Percentiles rank a stretch among this genome's conserved stretches.
Conservation (phyloP, 2,113 vertebrate species). For the Dolichallabes microphthalmus region DNA sequence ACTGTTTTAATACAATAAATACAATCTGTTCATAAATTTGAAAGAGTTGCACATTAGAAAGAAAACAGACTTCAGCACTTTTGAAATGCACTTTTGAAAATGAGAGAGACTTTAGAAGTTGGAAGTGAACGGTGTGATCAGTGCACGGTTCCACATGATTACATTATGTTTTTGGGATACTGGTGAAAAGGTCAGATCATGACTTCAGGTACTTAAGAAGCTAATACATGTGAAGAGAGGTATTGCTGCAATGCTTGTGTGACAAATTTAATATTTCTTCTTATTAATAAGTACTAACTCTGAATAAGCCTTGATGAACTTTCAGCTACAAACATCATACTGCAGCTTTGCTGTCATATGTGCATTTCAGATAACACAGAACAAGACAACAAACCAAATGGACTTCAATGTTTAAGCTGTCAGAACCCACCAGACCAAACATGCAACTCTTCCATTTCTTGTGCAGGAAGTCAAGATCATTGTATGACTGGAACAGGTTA, state of each 20-base stretch:
- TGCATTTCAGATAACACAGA: background rate
- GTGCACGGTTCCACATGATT: background rate
- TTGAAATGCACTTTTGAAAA: background rate
- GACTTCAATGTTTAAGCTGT: slow-evolving; percentile 18
- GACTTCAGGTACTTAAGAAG: too few species aligned
- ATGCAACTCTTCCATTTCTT: slow-evolving; percentile 3
- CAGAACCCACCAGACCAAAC: background rate
- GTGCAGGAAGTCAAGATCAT: slow-evolving; percentile 22
- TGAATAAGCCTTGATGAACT: background rate
- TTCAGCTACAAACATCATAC: background rate
- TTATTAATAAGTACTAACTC: background rate
- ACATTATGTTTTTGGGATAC: background rate
- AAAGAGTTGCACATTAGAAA: background rate
- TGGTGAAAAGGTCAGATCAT: background rate
- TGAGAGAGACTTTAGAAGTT: background rate
- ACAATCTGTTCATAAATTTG: background rate
- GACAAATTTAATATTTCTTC: background rate
- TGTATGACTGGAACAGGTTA: slow-evolving; percentile 11
- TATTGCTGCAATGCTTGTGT: background rate
- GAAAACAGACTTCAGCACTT: too few species aligned
- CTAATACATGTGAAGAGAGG: too few species aligned
- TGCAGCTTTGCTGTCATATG: too few species aligned
- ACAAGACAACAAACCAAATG: slow-evolving; percentile 14
- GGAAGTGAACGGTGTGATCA: background rate
- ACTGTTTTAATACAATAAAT: background rate